phyloP scores from a whole-genome alignment of 2,888 invertebrate species.

The Epinotia demarniana region DNA sequence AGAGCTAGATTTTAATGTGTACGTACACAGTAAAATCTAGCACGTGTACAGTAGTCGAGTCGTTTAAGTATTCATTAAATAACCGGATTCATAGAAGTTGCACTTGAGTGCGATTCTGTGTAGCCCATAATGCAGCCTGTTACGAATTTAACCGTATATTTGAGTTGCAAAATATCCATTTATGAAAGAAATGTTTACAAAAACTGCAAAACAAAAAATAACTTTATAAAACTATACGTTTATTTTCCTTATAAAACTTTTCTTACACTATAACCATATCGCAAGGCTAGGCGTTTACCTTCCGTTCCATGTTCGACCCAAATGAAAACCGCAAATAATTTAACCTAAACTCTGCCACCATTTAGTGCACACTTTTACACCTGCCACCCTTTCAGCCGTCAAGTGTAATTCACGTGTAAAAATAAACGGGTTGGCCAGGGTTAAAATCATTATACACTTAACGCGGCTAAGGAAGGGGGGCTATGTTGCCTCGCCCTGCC shows the following conservation, averaged over 20 bases:
- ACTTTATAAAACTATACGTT: too few species aligned
- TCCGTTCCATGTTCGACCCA: background rate
- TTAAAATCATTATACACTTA: conserved; percentile 43
- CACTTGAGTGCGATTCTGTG: too few species aligned
- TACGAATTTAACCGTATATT: too few species aligned
- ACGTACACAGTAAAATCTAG: too few species aligned
- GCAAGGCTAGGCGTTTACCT: background rate
- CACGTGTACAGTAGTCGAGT: too few species aligned
- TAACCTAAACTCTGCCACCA: conserved; percentile 13
- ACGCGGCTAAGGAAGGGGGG: conserved; percentile 18
- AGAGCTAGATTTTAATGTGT: too few species aligned
- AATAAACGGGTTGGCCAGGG: conserved; percentile 41
- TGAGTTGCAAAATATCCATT: too few species aligned
- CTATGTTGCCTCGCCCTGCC: background rate
- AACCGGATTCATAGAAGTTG: too few species aligned
- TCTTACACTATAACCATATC: background rate
- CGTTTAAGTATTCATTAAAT: too few species aligned
- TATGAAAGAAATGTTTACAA: too few species aligned
- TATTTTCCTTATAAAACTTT: background rate
- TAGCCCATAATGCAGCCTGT: too few species aligned
- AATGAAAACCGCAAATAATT: conserved; percentile 24
- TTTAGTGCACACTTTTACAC: conserved; percentile 37
- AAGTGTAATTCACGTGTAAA: conserved; percentile 37
- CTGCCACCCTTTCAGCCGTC: conserved; percentile 25
- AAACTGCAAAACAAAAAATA: too few species aligned